These are phyloP conservation scores for Nothobranchius furzeri DNA, from an alignment of 2,113 vertebrate species.

Conservation along the genomic window DNA sequence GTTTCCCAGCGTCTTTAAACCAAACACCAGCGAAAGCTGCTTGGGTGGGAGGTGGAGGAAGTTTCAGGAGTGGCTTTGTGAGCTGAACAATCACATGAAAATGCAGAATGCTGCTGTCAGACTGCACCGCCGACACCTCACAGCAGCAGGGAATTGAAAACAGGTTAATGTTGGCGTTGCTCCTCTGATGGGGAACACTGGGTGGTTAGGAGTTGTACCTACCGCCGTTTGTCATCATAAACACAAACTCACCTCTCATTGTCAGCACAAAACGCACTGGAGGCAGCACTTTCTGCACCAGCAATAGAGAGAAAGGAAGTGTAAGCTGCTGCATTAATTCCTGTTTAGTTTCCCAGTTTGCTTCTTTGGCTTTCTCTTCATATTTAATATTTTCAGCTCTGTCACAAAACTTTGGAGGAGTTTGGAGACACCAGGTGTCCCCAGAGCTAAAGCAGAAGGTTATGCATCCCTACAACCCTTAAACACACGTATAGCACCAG, in stretches of 20 bases:
- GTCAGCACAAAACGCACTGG: constrained; percentile 49
- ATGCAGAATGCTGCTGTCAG: constrained; percentile 7
- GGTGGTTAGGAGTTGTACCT: constrained; percentile 28
- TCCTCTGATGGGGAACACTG: constrained; percentile 10
- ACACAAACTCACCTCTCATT: constrained; percentile 49
- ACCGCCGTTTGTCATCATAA: constrained; percentile 27
- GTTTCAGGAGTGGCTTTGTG: constrained; percentile 4
- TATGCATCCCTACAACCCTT: too few relatives aligned
- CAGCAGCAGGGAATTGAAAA: constrained; percentile 27
- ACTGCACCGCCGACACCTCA: constrained; percentile 21
- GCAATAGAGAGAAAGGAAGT: constrained; percentile 9
- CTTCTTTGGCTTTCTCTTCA: constrained; percentile 1
- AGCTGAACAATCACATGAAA: constrained; percentile 29
- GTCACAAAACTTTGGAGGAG: background rate
- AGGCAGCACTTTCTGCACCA: constrained; percentile 32
- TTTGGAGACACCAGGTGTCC: background rate
- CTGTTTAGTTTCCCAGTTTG: constrained; percentile 2
- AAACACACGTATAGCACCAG: too few relatives aligned
- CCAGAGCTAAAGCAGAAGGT: too few relatives aligned
- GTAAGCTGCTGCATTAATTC: constrained; percentile 15
- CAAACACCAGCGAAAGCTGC: background rate
- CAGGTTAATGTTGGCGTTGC: background rate
- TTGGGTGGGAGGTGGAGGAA: background rate
- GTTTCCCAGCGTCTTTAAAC: background rate
- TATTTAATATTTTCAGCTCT: background rate